phyloP scores from a whole-genome alignment of 1,140 invertebrate genomes.

The Drosophila orosa region DNA sequence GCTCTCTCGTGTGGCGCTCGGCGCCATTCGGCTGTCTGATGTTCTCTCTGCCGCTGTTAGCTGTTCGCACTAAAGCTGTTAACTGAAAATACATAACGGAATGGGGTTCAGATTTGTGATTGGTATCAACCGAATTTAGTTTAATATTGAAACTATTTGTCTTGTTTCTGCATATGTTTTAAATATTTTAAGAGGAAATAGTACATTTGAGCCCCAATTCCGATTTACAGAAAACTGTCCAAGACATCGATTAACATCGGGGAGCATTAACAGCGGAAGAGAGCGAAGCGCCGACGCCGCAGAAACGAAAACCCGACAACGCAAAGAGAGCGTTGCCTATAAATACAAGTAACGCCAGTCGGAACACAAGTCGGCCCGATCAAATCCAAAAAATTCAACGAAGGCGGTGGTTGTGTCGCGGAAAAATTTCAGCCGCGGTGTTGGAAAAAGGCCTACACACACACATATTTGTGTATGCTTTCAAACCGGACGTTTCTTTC shows the following conservation, averaged over 20 bases:
- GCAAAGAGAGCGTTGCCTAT: conserved; percentile 5
- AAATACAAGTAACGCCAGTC: conserved; percentile 7
- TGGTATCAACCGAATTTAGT: background rate
- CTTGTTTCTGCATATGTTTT: background rate
- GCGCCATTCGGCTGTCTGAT: conserved; percentile 1
- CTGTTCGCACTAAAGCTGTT: background rate
- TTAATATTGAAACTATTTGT: background rate
- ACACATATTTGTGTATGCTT: conserved; percentile 62
- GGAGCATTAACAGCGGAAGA: conserved; percentile 1
- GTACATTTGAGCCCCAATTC: background rate
- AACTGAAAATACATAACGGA: background rate
- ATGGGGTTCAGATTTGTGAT: background rate
- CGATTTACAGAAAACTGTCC: background rate
- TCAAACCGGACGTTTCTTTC: conserved; percentile 61
- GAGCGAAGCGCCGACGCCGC: conserved; percentile 2
- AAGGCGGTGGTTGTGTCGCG: conserved; percentile 9
- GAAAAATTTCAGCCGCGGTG: conserved; percentile 9
- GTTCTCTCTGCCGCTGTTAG: background rate
- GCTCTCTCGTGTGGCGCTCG: conserved; percentile 22
- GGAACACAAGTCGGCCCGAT: background rate
- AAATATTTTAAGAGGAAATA: background rate
- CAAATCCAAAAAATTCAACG: conserved; percentile 22
- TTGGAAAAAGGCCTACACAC: conserved; percentile 17
- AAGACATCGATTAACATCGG: background rate
- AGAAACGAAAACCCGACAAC: background rate